Percentiles rank a stretch among this genome's conserved stretches.
Conservation (phyloP, 2,113 vertebrate genomes). For the Bubo scandiacus region DNA sequence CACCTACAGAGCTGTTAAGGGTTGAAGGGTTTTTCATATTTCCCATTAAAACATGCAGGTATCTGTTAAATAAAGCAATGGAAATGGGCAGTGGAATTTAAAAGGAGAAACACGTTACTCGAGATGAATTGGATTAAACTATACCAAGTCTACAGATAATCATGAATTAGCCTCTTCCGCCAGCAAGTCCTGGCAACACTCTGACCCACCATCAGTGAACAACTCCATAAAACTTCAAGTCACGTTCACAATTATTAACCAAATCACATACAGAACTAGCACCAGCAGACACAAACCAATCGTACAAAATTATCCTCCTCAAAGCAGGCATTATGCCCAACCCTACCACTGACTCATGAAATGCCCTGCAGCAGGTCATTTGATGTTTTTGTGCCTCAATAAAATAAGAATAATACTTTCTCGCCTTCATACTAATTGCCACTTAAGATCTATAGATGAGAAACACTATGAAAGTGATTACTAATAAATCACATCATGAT, state of each 20-base stretch:
- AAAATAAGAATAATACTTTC: slow-evolving; percentile 20
- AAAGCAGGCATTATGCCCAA: background rate
- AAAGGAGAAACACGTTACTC: background rate
- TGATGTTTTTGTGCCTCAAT: background rate
- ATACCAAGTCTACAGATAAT: background rate
- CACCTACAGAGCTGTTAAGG: background rate
- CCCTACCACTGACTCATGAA: slow-evolving; percentile 24
- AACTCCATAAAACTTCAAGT: slow-evolving; percentile 14
- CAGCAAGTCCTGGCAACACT: background rate
- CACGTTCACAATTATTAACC: slow-evolving; percentile 34
- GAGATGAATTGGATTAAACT: background rate
- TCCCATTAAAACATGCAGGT: background rate
- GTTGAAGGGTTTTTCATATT: background rate
- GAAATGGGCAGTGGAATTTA: background rate
- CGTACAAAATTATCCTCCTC: background rate
- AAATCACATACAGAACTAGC: slow-evolving; percentile 18
- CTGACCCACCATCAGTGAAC: background rate
- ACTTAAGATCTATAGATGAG: slow-evolving; percentile 36
- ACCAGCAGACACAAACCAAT: background rate
- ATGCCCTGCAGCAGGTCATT: slow-evolving; percentile 22
- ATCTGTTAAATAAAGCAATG: background rate
- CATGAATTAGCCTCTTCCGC: slow-evolving; percentile 2
- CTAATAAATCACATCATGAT: slow-evolving; percentile 13
- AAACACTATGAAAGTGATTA: slow-evolving; percentile 8
- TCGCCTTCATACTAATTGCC: slow-evolving; percentile 35